These are phyloP conservation scores for Polyommatus icarus DNA, from an alignment of 2,888 invertebrate genomes.

Conservation along the genomic window DNA sequence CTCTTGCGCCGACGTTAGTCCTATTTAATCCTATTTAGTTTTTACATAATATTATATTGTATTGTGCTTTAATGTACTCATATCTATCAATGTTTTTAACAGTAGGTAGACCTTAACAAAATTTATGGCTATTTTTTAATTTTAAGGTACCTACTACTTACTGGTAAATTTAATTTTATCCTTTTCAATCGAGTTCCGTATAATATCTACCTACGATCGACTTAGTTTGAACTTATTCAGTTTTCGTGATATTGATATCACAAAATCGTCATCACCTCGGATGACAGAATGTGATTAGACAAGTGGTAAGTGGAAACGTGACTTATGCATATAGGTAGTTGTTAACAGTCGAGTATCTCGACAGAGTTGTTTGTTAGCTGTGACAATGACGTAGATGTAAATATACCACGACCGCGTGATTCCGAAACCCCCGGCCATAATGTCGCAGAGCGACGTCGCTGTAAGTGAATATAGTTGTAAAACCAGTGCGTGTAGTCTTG, in stretches of 20 bases:
- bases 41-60: not conserved
- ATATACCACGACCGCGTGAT: constrained; percentile 44
- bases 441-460: constrained; percentile 35
- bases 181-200: not conserved
- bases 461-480: constrained; percentile 39
- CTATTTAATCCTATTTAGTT: constrained; percentile 47
- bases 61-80: too few relatives aligned
- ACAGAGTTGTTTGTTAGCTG: constrained; percentile 44
- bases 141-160: too few relatives aligned
- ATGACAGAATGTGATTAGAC: constrained; percentile 40
- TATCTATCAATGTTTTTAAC: too few relatives aligned
- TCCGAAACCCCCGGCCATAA: constrained; percentile 39
- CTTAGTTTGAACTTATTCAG: not conserved
- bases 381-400: constrained; percentile 46
- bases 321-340: constrained; percentile 47
- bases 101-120: too few relatives aligned
- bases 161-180: not conserved
- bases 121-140: too few relatives aligned
- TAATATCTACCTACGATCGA: not conserved
- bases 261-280: constrained; percentile 31
- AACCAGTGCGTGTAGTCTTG: constrained; percentile 49
- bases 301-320: constrained; percentile 48
- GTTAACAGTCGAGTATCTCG: constrained; percentile 49
- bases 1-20: constrained; percentile 64
- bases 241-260: constrained; percentile 37